These are phyloP conservation scores for Henicopernis longicauda DNA, from an alignment of 2,113 vertebrate genomes.

Conservation along the genomic window DNA sequence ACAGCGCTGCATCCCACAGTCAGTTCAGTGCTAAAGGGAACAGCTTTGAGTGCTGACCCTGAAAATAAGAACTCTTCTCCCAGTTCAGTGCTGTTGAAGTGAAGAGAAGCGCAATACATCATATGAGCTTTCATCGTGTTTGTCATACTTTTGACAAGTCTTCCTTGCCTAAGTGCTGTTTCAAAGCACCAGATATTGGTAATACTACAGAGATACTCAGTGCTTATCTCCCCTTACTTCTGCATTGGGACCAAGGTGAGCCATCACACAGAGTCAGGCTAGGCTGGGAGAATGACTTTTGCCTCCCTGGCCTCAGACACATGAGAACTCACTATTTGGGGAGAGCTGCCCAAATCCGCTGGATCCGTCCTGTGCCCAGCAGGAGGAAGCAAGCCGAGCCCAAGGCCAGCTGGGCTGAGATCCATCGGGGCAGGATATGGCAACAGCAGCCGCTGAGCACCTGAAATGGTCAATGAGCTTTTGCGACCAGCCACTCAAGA, in stretches of 20 bases:
- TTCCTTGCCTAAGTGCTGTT: not conserved
- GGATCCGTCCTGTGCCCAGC: accelerated
- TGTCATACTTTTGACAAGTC: not conserved
- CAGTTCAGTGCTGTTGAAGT: not conserved
- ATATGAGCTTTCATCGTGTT: not conserved
- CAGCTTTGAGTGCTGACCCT: not conserved
- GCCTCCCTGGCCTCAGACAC: not conserved
- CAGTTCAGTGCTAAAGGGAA: not conserved
- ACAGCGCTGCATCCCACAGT: accelerated
- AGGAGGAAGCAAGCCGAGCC: not conserved
- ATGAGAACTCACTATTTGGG: accelerated
- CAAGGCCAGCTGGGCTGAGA: not conserved
- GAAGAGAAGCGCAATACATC: not conserved
- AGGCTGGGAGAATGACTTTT: not conserved
- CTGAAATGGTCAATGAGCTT: not conserved
- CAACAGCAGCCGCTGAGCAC: not conserved
- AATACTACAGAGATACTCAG: not conserved
- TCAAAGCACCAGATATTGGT: not conserved
- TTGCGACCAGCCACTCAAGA: not conserved
- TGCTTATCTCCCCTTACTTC: not conserved
- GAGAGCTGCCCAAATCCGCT: not conserved
- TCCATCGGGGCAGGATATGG: accelerated
- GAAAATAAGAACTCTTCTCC: not conserved
- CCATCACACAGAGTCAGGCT: not conserved
- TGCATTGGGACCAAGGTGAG: not conserved